phyloP scores from a whole-genome alignment of 2,113 vertebrate genomes.

The Paradisaea rubra region DNA sequence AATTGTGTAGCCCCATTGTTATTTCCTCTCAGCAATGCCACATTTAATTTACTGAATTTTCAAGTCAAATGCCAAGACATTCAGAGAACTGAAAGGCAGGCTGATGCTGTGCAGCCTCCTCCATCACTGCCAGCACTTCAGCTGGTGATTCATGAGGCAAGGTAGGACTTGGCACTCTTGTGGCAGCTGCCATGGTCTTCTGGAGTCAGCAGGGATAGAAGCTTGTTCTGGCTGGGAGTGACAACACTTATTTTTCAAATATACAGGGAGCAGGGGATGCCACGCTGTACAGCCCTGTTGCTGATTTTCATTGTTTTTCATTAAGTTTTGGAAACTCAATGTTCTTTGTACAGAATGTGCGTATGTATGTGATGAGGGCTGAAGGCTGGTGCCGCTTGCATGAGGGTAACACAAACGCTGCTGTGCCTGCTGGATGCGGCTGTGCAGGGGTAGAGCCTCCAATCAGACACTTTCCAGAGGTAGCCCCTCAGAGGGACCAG shows the following conservation, averaged over 20 bases:
- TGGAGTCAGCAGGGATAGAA: background rate
- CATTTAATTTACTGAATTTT: constrained; percentile 48
- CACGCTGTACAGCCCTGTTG: background rate
- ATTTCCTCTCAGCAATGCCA: constrained; percentile 46
- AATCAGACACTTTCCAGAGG: background rate
- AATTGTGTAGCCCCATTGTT: constrained; percentile 18
- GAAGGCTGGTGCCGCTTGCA: background rate
- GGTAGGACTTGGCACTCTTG: background rate
- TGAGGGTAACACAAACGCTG: background rate
- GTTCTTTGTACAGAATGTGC: background rate
- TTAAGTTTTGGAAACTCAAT: background rate
- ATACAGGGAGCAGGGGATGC: background rate
- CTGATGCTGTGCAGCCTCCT: background rate
- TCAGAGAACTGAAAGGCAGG: background rate
- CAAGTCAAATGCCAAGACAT: constrained; percentile 48
- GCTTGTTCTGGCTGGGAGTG: background rate
- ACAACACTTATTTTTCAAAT: background rate
- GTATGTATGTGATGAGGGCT: background rate
- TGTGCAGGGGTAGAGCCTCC: background rate
- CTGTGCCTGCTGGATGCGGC: background rate
- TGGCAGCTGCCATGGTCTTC: background rate
- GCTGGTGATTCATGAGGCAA: background rate
- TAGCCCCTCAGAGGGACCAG: background rate
- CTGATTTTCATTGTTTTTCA: background rate
- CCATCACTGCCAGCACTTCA: background rate